Conservation (phyloP, 37 sponge, comb jelly and placozoan species). For the Ephydatia muelleri region DNA sequence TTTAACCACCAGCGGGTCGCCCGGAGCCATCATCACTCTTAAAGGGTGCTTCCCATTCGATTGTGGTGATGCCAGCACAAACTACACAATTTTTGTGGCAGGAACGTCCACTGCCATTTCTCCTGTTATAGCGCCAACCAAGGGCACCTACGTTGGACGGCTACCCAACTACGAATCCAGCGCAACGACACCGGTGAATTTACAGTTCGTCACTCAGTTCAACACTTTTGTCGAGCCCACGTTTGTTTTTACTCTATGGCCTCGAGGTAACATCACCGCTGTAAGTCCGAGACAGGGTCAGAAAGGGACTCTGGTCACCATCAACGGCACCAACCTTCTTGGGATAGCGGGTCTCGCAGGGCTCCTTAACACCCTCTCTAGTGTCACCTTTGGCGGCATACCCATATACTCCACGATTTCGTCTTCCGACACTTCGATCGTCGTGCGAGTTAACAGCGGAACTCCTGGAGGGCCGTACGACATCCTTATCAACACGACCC, state of each 20-base stretch:
- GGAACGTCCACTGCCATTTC: conserved; percentile 17
- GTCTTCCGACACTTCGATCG: conserved; percentile 6
- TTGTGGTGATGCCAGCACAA: conserved; percentile 69
- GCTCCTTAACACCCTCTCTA: background rate
- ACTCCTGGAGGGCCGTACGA: background rate
- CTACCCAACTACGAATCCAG: conserved; percentile 20
- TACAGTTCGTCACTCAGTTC: conserved; percentile 50
- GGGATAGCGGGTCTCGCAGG: conserved; percentile 9
- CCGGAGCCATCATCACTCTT: conserved; percentile 26
- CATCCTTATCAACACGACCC: conserved; percentile 45
- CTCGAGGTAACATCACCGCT: conserved; percentile 15
- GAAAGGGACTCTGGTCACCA: conserved; percentile 64
- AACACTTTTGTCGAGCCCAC: conserved; percentile 31
- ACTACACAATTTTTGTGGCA: conserved; percentile 28
- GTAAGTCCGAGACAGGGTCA: conserved; percentile 63
- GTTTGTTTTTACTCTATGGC: background rate
- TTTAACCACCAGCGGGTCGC: conserved; percentile 5
- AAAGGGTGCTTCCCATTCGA: conserved; percentile 37
- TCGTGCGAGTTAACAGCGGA: conserved; percentile 18
- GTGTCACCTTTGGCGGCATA: conserved; percentile 29
- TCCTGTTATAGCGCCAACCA: background rate
- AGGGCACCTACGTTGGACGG: background rate
- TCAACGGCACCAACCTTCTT: conserved; percentile 48
- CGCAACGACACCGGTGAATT: background rate
- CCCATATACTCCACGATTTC: conserved; percentile 7